Base-by-base conservation (phyloP, 2,888 invertebrate species). In the Acleris emargana region DNA sequence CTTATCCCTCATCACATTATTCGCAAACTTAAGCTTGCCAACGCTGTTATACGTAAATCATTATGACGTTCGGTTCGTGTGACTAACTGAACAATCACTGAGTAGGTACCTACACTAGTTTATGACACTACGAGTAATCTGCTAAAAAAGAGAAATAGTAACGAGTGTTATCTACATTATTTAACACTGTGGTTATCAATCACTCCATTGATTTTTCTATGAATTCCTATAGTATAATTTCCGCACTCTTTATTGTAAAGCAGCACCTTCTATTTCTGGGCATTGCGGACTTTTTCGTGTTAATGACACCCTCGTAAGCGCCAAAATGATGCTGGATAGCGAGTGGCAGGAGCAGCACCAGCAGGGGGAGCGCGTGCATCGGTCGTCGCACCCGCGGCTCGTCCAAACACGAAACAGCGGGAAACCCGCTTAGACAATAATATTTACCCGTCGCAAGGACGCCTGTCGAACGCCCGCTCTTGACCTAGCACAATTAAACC, bases 401-500 rank as follows among this genome's bases (percentile, higher is more conserved):
- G 81, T 83, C 85, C 84, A 86, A 87, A 87, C 84, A 88, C 80
- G 81, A 87, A 88, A 88, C 87, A 85, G 83, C 81, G 89, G 91
- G 88, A 89, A 89, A 86, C 88, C 90, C 90, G 89, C 86, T 89
- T 88, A 90, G 88, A 91, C 91, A 91, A 91, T 91, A 91, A 91
- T 91, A 91, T 92, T 92, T 91, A 92, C 83, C 81, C 87, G 84
- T 87, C 86, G 85, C 91, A 91, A 91, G 91, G 91, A 92, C 90
- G 91, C 81, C 87, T 90, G 91, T 89, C 91, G 90, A 91, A 90
- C 89, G 89, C 78, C 79, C 87, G 90, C 83, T 91, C 91, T 89
- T 92, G 91, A 92, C 91, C 91, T 91, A 91, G 87, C 88, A 89
- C 91, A 91, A 91, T 91, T 88, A 90, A 90, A 90, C 87, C 87